A percentile compares a stretch with the other conserved stretches of the same genome.
phyloP scores from a whole-genome alignment of 2,888 invertebrate genomes.

The Macropis europaea region DNA sequence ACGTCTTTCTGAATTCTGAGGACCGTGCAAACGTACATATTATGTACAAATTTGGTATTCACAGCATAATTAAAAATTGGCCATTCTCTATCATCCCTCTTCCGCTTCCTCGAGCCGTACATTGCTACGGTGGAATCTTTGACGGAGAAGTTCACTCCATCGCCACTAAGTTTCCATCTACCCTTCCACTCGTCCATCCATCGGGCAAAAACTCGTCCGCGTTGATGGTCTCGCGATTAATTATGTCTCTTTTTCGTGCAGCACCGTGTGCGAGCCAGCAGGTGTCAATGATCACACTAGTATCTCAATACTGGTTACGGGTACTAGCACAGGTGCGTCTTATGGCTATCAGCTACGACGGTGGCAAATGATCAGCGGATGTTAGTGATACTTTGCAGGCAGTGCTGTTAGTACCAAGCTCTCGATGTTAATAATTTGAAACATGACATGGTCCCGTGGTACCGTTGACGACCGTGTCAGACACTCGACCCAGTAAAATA shows the following conservation, averaged over 20 bases:
- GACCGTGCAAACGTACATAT: too few species aligned
- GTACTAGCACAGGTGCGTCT: constrained; percentile 60
- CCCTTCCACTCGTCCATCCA: too few species aligned
- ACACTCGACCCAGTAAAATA: neutral
- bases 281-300: constrained; percentile 35
- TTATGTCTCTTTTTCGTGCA: constrained; percentile 31
- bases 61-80: too few species aligned
- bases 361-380: constrained; percentile 62
- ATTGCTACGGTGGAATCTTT: too few species aligned
- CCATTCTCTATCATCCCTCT: too few species aligned
- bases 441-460: neutral
- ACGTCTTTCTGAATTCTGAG: too few species aligned
- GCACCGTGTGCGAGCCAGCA: constrained; percentile 23
- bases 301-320: constrained; percentile 49
- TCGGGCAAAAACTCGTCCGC: too few species aligned
- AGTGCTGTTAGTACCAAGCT: constrained; percentile 60
- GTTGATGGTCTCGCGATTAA: neutral
- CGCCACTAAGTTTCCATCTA: too few species aligned
- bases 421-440: constrained; percentile 19
- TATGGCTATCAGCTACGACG: constrained; percentile 60
- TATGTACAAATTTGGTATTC: too few species aligned
- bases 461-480: neutral
- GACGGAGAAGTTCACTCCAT: too few species aligned
- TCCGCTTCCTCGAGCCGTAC: too few species aligned
- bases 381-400: constrained; percentile 57